Base-by-base conservation (phyloP, 1,140 invertebrate species). In the Probaryconus sp. region DNA sequence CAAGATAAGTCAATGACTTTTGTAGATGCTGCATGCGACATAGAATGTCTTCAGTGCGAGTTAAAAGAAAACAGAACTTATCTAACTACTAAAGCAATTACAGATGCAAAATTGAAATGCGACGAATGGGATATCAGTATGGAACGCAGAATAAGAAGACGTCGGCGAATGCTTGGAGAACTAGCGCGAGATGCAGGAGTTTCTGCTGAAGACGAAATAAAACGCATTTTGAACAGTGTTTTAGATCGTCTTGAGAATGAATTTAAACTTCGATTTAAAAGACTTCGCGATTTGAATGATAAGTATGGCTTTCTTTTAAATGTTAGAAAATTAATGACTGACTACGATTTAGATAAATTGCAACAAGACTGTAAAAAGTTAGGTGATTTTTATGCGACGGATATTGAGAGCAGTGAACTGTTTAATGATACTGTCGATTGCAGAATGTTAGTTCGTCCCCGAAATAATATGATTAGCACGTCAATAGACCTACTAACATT, bases 1-100 rank as follows among this genome's bases (percentile, higher is more conserved):
- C 50, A 55, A n/a, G 63, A 65, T 53, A 38, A 30, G 0, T 47
- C 0, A 0, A 65, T 65, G 50, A 65, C 55, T 14, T 65, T 65
- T 31, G 14, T 47, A 9, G 40, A 65, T 55, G 50, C 48, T 14
- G 20, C 40, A 1, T 7, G 2, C 4, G 42, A 65, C 55, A 16
- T 65, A 5, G 28, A 65, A 42, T 20, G 20, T 21, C 61, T 65
- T n/a, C 17, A 17, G 40, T 11, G 47, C 47, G 13, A 55, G 55
- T 65, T 65, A 20, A 1, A 16, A 9, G 11, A 28, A 21, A 7
- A 47, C 37, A 55, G 61, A 47, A 42, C 55, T 21, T 7, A 1
- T 0, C 11, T 65, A 5, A 18, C 47, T 0, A 33, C 1, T 47
- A 16, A 47, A 5, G 26, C 48, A 33, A 9, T 65, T 0, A 14